Evolutionary conservation across 2,113 vertebrate genomes (phyloP).

Genomic region (Myrmecobius fasciatus): DNA sequence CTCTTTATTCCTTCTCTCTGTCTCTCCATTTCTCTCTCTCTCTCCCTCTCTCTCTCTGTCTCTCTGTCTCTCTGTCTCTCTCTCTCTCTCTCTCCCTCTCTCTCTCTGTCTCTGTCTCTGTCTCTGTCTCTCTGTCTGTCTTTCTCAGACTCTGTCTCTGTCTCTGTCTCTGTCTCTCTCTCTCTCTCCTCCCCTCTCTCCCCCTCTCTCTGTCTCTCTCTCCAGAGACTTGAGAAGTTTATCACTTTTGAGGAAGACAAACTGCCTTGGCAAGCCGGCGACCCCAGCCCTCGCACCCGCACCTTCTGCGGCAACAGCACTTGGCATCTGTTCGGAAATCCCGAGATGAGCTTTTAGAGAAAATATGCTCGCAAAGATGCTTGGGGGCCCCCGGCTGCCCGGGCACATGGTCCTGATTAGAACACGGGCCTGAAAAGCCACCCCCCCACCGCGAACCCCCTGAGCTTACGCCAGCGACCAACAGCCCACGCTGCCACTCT

Average conservation of each 20-base stretch:
- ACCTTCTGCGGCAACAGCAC: conserved; percentile 76
- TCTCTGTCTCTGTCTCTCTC: no score
- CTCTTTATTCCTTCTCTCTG: no score
- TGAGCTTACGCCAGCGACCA: conserved; percentile 58
- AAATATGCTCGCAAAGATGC: conserved; percentile 81
- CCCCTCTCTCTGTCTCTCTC: no score
- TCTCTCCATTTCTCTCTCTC: no score
- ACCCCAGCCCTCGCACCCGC: conserved; percentile 62
- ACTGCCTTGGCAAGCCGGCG: conserved; percentile 52
- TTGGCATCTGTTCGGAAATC: conserved; percentile 81
- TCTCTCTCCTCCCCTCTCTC: no score
- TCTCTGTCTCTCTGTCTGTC: no score
- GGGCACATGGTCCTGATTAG: conserved; percentile 82
- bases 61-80: no score
- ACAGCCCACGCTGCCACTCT: conserved; percentile 56
- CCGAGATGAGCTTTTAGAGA: conserved; percentile 82
- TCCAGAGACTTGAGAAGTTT: conserved; percentile 42
- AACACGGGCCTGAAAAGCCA: conserved; percentile 79
- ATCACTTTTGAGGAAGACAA: conserved; percentile 55
- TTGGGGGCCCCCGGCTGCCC: conserved; percentile 70
- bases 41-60: no score
- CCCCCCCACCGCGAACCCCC: conserved; percentile 67
- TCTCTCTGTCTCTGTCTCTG: no score
- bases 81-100: no score
- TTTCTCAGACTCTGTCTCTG: no score